Evolutionary conservation across 2,888 invertebrate species (phyloP).

Genomic region (Oligia latruncula): DNA sequence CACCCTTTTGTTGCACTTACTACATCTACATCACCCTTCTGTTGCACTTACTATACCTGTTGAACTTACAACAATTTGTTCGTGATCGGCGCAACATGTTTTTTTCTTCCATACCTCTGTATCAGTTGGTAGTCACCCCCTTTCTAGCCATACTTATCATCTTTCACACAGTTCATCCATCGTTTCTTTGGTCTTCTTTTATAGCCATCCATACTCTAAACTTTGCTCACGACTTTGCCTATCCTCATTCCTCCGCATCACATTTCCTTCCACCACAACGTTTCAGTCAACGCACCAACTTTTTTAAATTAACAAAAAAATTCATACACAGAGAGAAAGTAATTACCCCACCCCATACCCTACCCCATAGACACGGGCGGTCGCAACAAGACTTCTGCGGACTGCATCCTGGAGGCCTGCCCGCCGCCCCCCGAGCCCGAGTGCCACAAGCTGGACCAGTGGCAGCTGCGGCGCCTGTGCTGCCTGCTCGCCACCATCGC

Average conservation of each 20-base stretch:
- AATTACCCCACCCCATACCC: background rate
- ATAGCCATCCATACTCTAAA: background rate
- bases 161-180: background rate
- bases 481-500: slow-evolving; percentile 94
- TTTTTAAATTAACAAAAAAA: background rate
- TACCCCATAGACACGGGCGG: slow-evolving; percentile 75
- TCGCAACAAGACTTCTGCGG: slow-evolving; percentile 80
- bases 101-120: background rate
- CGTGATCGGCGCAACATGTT: background rate
- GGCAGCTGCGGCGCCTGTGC: slow-evolving; percentile 92
- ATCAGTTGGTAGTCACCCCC: background rate
- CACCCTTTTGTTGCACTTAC: too few relatives aligned
- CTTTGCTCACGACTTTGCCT: background rate
- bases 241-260: background rate
- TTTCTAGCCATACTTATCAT: background rate
- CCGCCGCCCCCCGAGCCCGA: slow-evolving; percentile 92
- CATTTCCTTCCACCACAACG: background rate
- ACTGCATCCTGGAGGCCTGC: slow-evolving; percentile 86
- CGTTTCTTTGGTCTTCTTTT: background rate
- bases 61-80: background rate
- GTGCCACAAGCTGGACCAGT: slow-evolving; percentile 91
- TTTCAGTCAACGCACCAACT: background rate
- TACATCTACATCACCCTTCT: too few relatives aligned
- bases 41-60: too few relatives aligned
- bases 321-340: background rate